These are phyloP conservation scores for Notiomystis cincta DNA, from an alignment of 2,113 vertebrate genomes.

Conservation along the genomic window DNA sequence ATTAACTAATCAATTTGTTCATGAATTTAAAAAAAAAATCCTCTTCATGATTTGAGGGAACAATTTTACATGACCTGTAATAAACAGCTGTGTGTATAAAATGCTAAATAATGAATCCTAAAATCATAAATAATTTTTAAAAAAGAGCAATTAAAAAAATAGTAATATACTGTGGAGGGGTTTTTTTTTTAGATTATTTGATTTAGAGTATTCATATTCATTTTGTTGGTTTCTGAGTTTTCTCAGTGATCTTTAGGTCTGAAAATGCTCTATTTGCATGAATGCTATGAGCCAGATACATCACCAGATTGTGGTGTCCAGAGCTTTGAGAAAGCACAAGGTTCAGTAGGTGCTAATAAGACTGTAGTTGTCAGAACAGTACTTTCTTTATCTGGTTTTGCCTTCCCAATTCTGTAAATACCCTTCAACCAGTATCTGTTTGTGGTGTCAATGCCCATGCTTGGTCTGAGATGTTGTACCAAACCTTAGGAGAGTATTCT, in stretches of 20 bases:
- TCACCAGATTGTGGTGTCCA: background rate
- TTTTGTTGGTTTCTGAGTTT: background rate
- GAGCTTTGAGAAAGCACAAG: background rate
- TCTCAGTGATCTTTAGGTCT: background rate
- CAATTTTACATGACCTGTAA: background rate
- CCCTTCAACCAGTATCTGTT: background rate
- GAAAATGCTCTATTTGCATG: background rate
- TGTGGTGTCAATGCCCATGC: background rate
- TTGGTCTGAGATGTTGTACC: background rate
- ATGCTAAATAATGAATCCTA: background rate
- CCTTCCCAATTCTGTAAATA: background rate
- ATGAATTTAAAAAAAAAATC: background rate
- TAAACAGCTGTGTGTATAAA: background rate
- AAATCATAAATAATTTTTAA: background rate
- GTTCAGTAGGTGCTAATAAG: background rate
- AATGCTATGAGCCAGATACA: background rate
- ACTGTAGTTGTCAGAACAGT: background rate
- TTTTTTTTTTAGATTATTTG: background rate
- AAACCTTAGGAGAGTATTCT: background rate
- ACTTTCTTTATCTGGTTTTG: background rate
- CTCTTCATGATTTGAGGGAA: background rate
- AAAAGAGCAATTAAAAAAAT: fast-evolving
- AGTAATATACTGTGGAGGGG: background rate
- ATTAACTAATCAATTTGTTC: background rate
- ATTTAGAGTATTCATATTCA: background rate